Conservation (phyloP, 2,797 vertebrate genomes). For the Myotis planiceps region DNA sequence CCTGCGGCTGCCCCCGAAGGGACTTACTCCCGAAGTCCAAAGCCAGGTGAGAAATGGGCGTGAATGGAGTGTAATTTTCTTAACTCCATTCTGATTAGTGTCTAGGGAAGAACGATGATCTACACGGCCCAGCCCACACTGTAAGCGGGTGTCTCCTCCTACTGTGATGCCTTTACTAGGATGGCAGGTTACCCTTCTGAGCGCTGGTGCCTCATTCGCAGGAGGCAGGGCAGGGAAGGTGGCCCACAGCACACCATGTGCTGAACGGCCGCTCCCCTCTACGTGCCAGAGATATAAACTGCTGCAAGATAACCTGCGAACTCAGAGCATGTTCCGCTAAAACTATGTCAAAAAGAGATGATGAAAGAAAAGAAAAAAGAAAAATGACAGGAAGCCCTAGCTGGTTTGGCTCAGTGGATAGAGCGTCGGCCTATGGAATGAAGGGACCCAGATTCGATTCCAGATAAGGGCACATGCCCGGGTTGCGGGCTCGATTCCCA, state of each 20-base stretch:
- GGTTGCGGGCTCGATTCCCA: no score
- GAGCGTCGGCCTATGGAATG: no score
- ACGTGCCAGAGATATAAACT: rapidly evolving
- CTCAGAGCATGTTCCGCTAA: rapidly evolving
- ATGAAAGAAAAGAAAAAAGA: neutral
- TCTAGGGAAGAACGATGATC: neutral
- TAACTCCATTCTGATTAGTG: conserved; percentile 24
- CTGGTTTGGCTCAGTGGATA: no score
- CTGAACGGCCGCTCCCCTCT: neutral
- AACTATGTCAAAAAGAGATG: neutral
- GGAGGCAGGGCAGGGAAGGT: rapidly evolving
- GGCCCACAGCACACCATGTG: no score
- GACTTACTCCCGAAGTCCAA: neutral
- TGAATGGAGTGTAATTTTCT: neutral
- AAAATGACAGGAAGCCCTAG: neutral
- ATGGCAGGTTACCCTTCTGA: neutral
- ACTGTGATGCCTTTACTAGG: neutral
- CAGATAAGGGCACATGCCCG: no score
- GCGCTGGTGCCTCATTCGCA: rapidly evolving
- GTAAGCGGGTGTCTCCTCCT: neutral
- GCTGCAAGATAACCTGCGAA: rapidly evolving
- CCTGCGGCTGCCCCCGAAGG: neutral
- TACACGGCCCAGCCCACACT: neutral
- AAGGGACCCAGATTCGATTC: no score
- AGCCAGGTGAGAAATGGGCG: neutral